Percentiles rank a stretch among this genome's conserved stretches.
Conservation (phyloP, 2,113 vertebrate genomes). For the Austrofundulus limnaeus region DNA sequence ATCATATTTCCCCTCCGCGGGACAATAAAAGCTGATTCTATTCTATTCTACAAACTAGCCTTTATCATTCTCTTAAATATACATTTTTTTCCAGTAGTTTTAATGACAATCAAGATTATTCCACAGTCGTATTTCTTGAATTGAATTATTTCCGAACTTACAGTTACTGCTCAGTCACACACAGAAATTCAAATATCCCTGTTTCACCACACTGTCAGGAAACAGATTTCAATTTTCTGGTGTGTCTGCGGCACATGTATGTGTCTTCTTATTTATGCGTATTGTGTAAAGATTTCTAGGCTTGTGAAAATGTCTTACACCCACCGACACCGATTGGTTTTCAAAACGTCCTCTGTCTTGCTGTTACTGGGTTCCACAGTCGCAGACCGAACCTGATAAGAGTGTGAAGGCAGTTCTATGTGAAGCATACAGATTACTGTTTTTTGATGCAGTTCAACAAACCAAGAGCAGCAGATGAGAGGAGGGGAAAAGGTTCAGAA, state of each 20-base stretch:
- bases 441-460: slow-evolving; percentile 42
- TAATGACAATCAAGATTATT: no score
- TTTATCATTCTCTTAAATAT: no score
- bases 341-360: background rate
- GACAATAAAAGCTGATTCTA: no score
- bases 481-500: slow-evolving; percentile 40
- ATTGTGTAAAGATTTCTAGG: background rate
- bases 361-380: background rate
- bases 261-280: background rate
- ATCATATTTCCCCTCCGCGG: no score
- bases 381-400: slow-evolving; percentile 12
- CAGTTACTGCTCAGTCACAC: background rate
- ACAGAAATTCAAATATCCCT: background rate
- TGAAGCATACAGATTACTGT: slow-evolving; percentile 53
- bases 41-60: no score
- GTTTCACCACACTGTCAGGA: background rate
- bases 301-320: background rate
- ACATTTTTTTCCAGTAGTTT: no score
- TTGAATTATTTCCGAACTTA: no score
- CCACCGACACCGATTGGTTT: background rate
- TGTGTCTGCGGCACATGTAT: background rate
- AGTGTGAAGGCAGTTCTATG: slow-evolving; percentile 12
- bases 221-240: background rate
- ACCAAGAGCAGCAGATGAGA: slow-evolving; percentile 38
- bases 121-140: no score